Evolutionary conservation across 2,797 vertebrate species (phyloP).

Genomic region (Lutjanus campechanus): DNA sequence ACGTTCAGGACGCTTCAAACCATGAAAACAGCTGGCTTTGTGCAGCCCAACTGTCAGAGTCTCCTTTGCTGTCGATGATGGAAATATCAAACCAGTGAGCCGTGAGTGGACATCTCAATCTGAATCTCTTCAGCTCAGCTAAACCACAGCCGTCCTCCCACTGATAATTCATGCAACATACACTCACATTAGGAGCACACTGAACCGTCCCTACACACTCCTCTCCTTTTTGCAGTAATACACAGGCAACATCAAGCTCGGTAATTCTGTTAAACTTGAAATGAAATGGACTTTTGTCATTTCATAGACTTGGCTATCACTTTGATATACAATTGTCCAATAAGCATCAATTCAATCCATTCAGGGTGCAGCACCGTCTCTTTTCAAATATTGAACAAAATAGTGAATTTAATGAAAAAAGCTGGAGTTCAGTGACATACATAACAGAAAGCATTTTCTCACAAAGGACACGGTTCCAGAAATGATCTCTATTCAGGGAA

Average conservation of each 20-base stretch:
- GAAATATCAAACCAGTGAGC: slow-evolving; percentile 89
- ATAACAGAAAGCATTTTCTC: slow-evolving; percentile 62
- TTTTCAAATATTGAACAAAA: slow-evolving; percentile 69
- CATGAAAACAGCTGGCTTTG: slow-evolving; percentile 90
- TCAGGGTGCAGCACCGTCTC: slow-evolving; percentile 46
- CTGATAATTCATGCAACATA: slow-evolving; percentile 85
- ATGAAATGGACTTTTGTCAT: slow-evolving; percentile 70
- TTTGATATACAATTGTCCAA: slow-evolving; percentile 63
- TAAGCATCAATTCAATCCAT: slow-evolving; percentile 74
- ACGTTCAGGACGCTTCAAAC: slow-evolving; percentile 84
- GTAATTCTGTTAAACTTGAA: slow-evolving; percentile 66
- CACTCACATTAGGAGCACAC: slow-evolving; percentile 66
- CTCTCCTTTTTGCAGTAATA: slow-evolving; percentile 16
- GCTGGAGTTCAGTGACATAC: slow-evolving; percentile 59
- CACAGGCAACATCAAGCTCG: slow-evolving; percentile 38
- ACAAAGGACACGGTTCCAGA: slow-evolving; percentile 58
- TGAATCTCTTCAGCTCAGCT: slow-evolving; percentile 81
- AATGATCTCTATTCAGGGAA: slow-evolving; percentile 79
- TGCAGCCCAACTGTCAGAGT: slow-evolving; percentile 88
- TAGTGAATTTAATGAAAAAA: slow-evolving; percentile 74
- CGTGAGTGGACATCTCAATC: slow-evolving; percentile 89
- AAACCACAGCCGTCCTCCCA: slow-evolving; percentile 70
- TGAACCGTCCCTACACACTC: slow-evolving; percentile 34
- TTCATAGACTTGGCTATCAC: slow-evolving; percentile 42
- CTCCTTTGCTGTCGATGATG: slow-evolving; percentile 89